phyloP scores from a whole-genome alignment of 2,888 invertebrate species.

The Griposia aprilina region DNA sequence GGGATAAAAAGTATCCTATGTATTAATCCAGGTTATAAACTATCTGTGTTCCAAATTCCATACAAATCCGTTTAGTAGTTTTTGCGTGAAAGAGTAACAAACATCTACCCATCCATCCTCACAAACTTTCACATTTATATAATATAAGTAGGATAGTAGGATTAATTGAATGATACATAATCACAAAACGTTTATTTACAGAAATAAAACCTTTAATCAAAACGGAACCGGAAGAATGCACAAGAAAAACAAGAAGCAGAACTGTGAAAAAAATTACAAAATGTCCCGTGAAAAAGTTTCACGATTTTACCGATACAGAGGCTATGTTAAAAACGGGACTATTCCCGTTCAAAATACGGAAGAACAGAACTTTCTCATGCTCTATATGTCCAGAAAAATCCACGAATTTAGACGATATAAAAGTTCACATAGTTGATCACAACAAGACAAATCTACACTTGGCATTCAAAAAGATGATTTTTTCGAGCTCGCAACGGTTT shows the following conservation, averaged over 20 bases:
- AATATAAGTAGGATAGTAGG: too few species aligned
- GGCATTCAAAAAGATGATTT: constrained; percentile 85
- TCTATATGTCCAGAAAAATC: constrained; percentile 82
- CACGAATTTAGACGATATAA: constrained; percentile 77
- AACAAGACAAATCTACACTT: constrained; percentile 77
- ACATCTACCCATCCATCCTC: too few species aligned
- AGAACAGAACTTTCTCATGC: constrained; percentile 78
- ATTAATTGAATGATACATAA: neutral
- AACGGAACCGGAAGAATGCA: constrained; percentile 72
- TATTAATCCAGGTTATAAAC: too few species aligned
- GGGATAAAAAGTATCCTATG: too few species aligned
- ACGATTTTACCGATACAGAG: constrained; percentile 78
- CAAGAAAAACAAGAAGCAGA: constrained; percentile 71
- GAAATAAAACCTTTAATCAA: constrained; percentile 76
- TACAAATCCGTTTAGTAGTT: too few species aligned
- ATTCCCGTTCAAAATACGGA: constrained; percentile 85
- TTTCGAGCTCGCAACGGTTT: constrained; percentile 80
- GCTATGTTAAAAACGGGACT: constrained; percentile 79
- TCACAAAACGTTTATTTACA: constrained; percentile 60
- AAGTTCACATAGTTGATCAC: constrained; percentile 78
- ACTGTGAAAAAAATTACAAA: constrained; percentile 67
- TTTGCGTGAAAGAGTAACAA: too few species aligned
- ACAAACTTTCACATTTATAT: too few species aligned
- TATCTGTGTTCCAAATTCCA: too few species aligned
- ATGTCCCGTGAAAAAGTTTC: constrained; percentile 71